These are phyloP conservation scores for Myotis davidii DNA, from an alignment of 2,113 vertebrate species.

Conservation along the genomic window DNA sequence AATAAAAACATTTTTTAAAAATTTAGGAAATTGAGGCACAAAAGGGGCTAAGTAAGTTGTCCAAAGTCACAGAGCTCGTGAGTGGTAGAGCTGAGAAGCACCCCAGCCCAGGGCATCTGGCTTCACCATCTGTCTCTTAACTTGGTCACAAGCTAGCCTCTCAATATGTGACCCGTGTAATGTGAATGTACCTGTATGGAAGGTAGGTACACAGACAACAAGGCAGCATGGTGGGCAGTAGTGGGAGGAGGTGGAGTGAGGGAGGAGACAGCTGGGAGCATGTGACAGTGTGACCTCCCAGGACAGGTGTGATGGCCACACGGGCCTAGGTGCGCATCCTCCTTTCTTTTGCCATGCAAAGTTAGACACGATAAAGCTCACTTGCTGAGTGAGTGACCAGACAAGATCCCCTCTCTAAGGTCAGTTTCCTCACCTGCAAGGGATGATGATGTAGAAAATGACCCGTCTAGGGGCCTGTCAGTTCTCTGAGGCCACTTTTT, in stretches of 20 bases:
- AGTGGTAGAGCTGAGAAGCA: not conserved
- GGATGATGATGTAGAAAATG: not conserved
- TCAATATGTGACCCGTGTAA: not conserved
- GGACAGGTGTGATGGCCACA: too few relatives aligned
- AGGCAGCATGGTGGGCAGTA: fast-evolving
- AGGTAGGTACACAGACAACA: not conserved
- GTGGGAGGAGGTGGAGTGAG: too few relatives aligned
- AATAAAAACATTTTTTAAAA: not conserved
- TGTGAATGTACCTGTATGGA: not conserved
- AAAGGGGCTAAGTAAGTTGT: not conserved
- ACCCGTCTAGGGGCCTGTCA: not conserved
- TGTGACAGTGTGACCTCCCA: not conserved
- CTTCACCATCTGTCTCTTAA: not conserved
- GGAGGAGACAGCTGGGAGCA: not conserved
- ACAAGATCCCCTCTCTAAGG: not conserved
- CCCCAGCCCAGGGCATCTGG: fast-evolving
- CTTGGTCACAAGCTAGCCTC: fast-evolving
- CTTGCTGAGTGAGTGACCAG: not conserved
- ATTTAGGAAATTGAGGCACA: not conserved
- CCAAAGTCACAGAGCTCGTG: not conserved
- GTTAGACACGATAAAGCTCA: not conserved
- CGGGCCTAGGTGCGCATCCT: not conserved
- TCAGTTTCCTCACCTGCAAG: not conserved
- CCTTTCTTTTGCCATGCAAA: not conserved
- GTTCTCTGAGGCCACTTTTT: not conserved